Base-by-base conservation (phyloP, 2,113 vertebrate genomes). In the Ciconia boyciana region DNA sequence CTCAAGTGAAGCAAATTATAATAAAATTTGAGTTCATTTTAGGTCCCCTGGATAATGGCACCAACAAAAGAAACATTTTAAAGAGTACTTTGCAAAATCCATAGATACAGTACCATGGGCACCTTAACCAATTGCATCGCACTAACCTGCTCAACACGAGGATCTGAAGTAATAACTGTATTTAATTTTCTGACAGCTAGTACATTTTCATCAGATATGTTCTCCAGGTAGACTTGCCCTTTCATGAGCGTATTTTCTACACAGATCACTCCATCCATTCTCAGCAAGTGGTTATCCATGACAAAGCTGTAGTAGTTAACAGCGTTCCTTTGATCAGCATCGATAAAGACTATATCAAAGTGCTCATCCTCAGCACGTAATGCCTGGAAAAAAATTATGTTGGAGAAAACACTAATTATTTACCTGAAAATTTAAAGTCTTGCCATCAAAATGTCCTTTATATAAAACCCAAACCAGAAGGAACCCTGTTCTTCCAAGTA, bases 301-400 rank as follows among this genome's bases (percentile, higher is more conserved):
- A 99, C 98, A 84, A 98, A 98, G 91, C 97, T 98, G 98, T 98
- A 99, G 97, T 98, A 98, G 96, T 97, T 98, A 96, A 98, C 98
- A 97, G 98, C 98, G 43, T 98, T 98, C 57, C 80, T 97, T 97
- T 99, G 98, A 97, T 98, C 98, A 88, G 98, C 98, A 86, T 99
- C 98, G 72, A 99, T 98, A 97, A 99, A 98, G 93, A 98, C 95
- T 94, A 98, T 97, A 98, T 99, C 98, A 97, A 99, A 99, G 97
- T 98, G 98, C 76, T 98, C 98, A 0, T 98, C 98, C 52, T 97
- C 94, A 75, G 97, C 96, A 60, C 97, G 98, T 32, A 99, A 94
- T 68, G 98, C 98, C 99, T 99, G 88, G 13, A 41, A 81, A 91
- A 96, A 94, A 96, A 71, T 6, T 11, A 70, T 54, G 87, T 96